Base-by-base conservation (phyloP, 2,113 vertebrate species). In the Plotosus lineatus region DNA sequence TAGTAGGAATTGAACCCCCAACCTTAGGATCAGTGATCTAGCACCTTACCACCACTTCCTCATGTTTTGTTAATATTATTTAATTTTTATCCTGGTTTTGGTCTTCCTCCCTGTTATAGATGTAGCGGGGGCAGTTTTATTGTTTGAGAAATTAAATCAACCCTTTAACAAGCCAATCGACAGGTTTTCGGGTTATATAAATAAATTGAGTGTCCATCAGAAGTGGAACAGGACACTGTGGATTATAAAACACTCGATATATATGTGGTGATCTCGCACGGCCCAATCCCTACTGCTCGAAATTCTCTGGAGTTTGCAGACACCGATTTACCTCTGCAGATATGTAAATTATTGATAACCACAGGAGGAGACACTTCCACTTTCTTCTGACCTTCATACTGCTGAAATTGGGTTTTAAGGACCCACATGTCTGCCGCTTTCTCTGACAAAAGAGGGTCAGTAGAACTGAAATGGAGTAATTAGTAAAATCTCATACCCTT, bases 261-360 rank as follows among this genome's bases (percentile, higher is more conserved):
- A 82, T 86, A 69, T n/a, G 73, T 74, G 58, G 53, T 66, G 50
- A n/a, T 74, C 82, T 84, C 80, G 10, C 55, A 60, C 75, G 79
- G 60, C 66, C 28, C 80, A 63, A 69, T 60, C 76, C 77, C 53
- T 68, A 50, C 81, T 68, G 55, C 81, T 82, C 68, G 48, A 79
- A 85, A 86, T 86, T 80, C 65, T 50, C 61, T 58, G n/a, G 85
- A 72, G 83, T 77, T 82, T 85, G 84, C 83, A 80, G 83, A 84
- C 85, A 60, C 68, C 85, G 79, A 85, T 72, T 23, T 82, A 83
- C 74, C 84, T 86, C 81, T 80, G 76, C 77, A 86, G 85, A 88
- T 81, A 77, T 78, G 71, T 87, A 79, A 85, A 87, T 86, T 87
- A 87, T 87, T 85, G 88, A 87, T 84, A 81, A 73, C 80, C 77